Conservation (phyloP, 2,113 vertebrate species). For the Nyctereutes procyonoides region DNA sequence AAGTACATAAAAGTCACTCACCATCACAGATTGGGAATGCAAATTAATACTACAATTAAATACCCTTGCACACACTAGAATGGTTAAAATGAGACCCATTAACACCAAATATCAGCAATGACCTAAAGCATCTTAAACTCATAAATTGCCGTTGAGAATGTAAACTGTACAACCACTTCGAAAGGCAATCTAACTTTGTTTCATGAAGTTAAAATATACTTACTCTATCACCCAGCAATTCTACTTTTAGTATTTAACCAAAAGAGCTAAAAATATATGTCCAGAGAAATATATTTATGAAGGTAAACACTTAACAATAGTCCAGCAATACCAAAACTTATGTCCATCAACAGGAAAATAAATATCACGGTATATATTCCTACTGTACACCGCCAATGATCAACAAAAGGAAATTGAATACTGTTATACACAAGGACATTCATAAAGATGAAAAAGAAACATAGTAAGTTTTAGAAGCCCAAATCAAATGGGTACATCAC, state of each 20-base stretch:
- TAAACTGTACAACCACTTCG: not conserved
- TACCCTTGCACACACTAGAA: not conserved
- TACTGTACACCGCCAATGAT: not conserved
- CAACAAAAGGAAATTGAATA: not conserved
- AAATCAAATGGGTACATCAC: not conserved
- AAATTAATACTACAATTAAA: not conserved
- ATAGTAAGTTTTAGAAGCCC: not conserved
- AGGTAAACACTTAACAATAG: not conserved
- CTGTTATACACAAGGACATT: not conserved
- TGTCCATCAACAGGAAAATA: not conserved
- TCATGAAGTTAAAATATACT: not conserved
- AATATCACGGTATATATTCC: not conserved
- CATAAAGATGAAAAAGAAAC: not conserved
- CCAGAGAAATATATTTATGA: not conserved
- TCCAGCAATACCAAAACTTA: not conserved
- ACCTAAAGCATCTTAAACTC: not conserved
- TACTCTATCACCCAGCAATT: not conserved
- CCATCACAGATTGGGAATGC: not conserved
- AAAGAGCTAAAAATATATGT: not conserved
- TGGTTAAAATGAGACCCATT: not conserved
- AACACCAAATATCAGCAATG: not conserved
- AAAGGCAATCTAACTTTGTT: not conserved
- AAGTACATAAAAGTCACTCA: not conserved
- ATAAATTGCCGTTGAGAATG: not conserved
- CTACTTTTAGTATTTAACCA: not conserved